Conservation (phyloP, 2,797 vertebrate genomes). For the Diglossa cyanea region DNA sequence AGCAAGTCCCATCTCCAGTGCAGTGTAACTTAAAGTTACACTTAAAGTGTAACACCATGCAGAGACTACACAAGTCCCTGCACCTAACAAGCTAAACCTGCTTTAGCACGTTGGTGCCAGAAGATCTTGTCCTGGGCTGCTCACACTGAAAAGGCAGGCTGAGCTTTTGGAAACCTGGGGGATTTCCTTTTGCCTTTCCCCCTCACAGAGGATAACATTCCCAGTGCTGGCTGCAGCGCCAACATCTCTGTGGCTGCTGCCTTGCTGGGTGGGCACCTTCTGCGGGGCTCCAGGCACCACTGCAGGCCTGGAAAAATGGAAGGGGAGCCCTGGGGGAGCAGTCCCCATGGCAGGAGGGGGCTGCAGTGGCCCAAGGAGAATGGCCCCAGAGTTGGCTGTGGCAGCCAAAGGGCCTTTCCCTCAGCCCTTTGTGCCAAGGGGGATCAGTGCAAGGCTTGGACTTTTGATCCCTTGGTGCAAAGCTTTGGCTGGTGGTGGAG, state of each 20-base stretch:
- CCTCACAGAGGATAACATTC: not conserved
- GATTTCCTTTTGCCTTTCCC: not conserved
- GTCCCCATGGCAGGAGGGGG: not conserved
- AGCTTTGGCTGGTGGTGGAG: not conserved
- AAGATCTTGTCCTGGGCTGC: not conserved
- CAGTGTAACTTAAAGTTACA: no score
- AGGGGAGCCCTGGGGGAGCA: not conserved
- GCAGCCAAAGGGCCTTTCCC: not conserved
- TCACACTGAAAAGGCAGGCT: not conserved
- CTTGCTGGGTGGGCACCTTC: not conserved
- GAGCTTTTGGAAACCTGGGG: not conserved
- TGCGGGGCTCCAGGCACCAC: not conserved
- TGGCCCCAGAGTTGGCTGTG: not conserved
- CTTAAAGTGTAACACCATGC: not conserved
- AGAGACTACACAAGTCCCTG: not conserved
- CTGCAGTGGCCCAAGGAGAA: not conserved
- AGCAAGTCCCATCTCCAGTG: not conserved
- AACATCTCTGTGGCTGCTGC: accelerated
- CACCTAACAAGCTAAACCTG: not conserved
- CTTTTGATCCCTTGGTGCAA: not conserved
- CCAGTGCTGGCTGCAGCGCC: not conserved
- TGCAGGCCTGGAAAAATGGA: not conserved
- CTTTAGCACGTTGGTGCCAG: not conserved
- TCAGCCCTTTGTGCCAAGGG: not conserved
- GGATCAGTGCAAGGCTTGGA: not conserved